Conservation (phyloP, 2,113 vertebrate species). For the Caloenas nicobarica region DNA sequence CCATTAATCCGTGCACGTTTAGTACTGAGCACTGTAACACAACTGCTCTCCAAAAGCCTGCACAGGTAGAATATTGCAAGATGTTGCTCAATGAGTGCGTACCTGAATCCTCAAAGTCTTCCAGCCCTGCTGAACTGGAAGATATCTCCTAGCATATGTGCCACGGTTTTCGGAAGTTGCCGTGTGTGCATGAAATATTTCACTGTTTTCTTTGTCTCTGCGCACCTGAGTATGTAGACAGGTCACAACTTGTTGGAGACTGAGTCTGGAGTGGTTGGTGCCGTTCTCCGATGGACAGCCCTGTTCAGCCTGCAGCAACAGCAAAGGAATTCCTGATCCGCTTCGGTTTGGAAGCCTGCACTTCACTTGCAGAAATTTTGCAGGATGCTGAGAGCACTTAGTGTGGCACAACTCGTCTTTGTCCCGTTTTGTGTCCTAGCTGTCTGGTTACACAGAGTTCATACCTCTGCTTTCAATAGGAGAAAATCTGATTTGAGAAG, state of each 20-base stretch:
- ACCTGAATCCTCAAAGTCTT: not conserved
- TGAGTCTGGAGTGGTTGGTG: not conserved
- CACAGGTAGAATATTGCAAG: not conserved
- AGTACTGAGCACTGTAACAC: not conserved
- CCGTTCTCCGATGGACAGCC: not conserved
- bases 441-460: not conserved
- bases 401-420: not conserved
- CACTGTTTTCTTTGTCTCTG: not conserved
- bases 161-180: rapidly evolving
- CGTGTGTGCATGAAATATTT: rapidly evolving
- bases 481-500: not conserved
- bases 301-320: not conserved
- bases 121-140: not conserved
- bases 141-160: not conserved
- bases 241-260: not conserved
- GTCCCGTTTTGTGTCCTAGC: not conserved
- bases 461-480: not conserved
- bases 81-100: not conserved
- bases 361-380: rapidly evolving
- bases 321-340: not conserved
- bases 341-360: not conserved
- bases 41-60: not conserved
- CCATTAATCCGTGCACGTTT: not conserved
- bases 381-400: not conserved
- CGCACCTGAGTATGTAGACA: not conserved